Evolutionary conservation across 2,888 invertebrate species (phyloP).

Genomic region (Aphidius colemani): DNA sequence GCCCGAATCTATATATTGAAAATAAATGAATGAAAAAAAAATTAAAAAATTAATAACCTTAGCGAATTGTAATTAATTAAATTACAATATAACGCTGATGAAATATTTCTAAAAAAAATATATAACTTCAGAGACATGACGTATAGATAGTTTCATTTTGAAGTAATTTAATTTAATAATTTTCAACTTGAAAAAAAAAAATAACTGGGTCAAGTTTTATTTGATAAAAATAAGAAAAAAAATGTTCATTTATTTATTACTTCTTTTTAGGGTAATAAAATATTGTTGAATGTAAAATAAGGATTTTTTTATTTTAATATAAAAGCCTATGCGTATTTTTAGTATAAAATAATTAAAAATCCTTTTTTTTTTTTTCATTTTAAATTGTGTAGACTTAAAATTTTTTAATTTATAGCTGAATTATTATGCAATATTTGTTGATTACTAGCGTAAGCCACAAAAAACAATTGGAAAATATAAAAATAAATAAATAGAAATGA

Average conservation of each 20-base stretch:
- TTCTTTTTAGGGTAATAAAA: not conserved
- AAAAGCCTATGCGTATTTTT: no score
- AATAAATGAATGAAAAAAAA: not conserved
- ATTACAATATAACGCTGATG: constrained; percentile 6
- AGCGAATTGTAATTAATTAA: constrained; percentile 9
- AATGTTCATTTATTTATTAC: not conserved
- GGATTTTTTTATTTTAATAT: no score
- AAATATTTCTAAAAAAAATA: no score
- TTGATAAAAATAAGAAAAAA: no score
- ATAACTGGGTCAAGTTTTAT: no score
- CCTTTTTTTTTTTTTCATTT: constrained; percentile 24
- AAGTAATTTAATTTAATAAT: no score
- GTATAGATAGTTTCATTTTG: no score
- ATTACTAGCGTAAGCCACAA: constrained; percentile 25
- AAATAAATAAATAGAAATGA: no score
- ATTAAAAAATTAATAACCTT: constrained; percentile 1
- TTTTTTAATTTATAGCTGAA: constrained; percentile 38
- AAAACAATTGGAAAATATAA: constrained; percentile 11
- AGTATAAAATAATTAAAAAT: constrained; percentile 11
- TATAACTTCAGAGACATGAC: no score
- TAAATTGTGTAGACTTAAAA: constrained; percentile 24
- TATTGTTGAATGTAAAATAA: not conserved
- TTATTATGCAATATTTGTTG: constrained; percentile 28
- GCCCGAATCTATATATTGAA: not conserved
- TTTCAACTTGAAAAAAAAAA: no score